Conservation (phyloP, 2,797 vertebrate species). For the Lacerta viridis region DNA sequence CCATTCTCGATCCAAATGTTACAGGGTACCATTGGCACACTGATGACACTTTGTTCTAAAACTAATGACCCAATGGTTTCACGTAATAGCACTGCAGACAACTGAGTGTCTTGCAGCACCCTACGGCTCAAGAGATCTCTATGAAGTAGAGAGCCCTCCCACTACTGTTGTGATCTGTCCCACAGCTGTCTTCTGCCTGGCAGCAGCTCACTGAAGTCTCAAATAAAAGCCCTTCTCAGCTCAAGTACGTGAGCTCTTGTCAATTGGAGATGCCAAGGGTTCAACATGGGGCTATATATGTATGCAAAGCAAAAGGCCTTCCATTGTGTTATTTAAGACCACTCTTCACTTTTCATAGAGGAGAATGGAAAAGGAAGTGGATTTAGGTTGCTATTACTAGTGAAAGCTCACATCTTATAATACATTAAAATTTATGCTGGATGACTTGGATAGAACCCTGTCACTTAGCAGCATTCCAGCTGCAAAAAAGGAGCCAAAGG, state of each 20-base stretch:
- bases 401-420: slow-evolving; percentile 9
- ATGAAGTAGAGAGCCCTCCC: too few relatives aligned
- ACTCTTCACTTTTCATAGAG: neutral
- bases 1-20: too few relatives aligned
- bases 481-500: slow-evolving; percentile 13
- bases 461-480: slow-evolving; percentile 14
- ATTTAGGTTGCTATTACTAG: neutral
- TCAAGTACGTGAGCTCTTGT: neutral
- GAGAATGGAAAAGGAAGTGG: neutral
- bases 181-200: neutral
- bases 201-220: neutral
- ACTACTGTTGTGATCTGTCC: neutral
- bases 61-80: too few relatives aligned
- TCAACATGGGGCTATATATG: neutral
- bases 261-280: too few relatives aligned
- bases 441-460: neutral
- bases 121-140: neutral
- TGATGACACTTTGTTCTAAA: too few relatives aligned
- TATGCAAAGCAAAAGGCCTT: neutral
- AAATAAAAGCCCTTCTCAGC: neutral
- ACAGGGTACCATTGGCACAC: too few relatives aligned
- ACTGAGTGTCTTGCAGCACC: neutral
- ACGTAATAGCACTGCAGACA: too few relatives aligned
- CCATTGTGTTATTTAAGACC: too few relatives aligned
- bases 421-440: slow-evolving; percentile 17